phyloP scores from a whole-genome alignment of 2,113 vertebrate species.

The Oceanodroma tethys region DNA sequence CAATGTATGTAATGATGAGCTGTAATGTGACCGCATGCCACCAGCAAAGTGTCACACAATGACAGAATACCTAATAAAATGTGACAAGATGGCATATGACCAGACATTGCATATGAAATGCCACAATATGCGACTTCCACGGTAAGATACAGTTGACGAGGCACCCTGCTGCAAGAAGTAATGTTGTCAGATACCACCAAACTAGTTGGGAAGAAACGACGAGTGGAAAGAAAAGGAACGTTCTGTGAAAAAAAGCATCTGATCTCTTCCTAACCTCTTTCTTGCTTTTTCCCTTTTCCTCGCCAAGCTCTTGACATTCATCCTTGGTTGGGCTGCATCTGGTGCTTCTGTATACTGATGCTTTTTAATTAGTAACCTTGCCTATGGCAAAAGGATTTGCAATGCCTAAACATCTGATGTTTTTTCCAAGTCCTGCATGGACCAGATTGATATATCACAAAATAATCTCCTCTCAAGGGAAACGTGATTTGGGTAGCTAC shows the following conservation, averaged over 20 bases:
- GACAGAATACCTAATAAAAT: not conserved
- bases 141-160: not conserved
- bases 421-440: conserved; percentile 33
- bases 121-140: not conserved
- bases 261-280: conserved; percentile 25
- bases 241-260: not conserved
- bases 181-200: not conserved
- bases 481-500: not conserved
- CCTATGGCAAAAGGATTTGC: conserved; percentile 55
- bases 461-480: conserved; percentile 40
- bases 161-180: not conserved
- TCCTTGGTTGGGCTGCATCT: conserved; percentile 30
- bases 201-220: not conserved
- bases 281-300: not conserved
- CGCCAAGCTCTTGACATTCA: conserved; percentile 55
- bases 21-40: not conserved
- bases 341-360: conserved; percentile 20
- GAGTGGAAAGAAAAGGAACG: conserved; percentile 3
- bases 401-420: conserved; percentile 52
- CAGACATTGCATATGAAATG: not conserved
- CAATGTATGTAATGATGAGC: not conserved
- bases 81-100: not conserved
- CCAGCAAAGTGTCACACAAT: not conserved
- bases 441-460: conserved; percentile 23
- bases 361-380: conserved; percentile 57